A percentile compares a stretch with the other conserved stretches of the same genome.
phyloP scores from a whole-genome alignment of 2,797 vertebrate genomes.

The Tokudaia muenninki region DNA sequence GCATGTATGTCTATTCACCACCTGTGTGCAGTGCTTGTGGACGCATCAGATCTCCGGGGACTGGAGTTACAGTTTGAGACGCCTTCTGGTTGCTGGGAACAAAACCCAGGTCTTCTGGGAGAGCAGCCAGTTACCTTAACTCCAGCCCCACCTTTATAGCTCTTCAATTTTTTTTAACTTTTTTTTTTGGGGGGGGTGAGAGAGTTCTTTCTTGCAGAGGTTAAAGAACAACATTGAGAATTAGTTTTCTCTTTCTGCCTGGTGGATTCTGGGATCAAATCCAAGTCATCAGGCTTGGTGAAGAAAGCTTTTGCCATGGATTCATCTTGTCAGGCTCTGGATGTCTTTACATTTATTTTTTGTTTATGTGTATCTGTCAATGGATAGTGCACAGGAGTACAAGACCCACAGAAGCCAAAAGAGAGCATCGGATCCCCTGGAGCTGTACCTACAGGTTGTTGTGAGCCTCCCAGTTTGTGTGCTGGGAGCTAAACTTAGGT shows the following conservation, averaged over 20 bases:
- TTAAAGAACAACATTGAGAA: background rate
- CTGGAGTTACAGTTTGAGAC: background rate
- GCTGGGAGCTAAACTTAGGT: background rate
- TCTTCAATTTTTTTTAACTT: background rate
- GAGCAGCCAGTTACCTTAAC: background rate
- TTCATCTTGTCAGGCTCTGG: background rate
- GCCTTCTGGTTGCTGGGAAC: no score
- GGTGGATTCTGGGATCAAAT: no score
- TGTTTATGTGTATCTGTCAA: background rate
- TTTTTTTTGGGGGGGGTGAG: accelerated
- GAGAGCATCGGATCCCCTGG: background rate
- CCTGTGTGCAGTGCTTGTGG: background rate
- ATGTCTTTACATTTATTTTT: background rate
- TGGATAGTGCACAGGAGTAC: no score
- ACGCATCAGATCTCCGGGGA: background rate
- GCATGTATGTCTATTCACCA: no score
- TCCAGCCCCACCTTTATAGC: background rate
- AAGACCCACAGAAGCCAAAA: background rate
- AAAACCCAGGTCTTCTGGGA: background rate
- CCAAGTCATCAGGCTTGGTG: background rate
- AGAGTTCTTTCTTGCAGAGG: background rate
- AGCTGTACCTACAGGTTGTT: background rate
- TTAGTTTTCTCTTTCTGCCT: background rate
- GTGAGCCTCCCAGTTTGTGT: background rate
- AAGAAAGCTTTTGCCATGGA: background rate